A percentile compares a stretch with the other conserved stretches of the same genome.
Evolutionary conservation across 2,888 invertebrate genomes (phyloP).

Genomic region (Cosmia trapezina): DNA sequence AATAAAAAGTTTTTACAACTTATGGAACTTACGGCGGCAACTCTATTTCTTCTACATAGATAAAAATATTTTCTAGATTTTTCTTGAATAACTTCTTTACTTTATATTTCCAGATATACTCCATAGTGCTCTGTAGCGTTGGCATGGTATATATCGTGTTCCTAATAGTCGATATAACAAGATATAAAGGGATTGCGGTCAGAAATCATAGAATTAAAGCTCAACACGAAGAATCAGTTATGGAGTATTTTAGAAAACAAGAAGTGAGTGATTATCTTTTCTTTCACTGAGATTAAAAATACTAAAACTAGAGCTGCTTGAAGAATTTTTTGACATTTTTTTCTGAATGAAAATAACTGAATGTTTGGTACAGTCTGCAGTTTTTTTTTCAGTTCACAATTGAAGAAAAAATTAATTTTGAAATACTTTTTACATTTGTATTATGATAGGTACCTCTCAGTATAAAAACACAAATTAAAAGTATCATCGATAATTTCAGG

Average conservation of each 20-base stretch:
- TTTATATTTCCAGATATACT: slow-evolving; percentile 90
- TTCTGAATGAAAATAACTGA: background rate
- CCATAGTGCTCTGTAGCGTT: slow-evolving; percentile 89
- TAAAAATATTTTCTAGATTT: slow-evolving; percentile 38
- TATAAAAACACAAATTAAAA: background rate
- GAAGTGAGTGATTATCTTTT: slow-evolving; percentile 76
- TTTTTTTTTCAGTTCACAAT: background rate
- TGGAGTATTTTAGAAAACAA: slow-evolving; percentile 84
- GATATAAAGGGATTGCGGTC: slow-evolving; percentile 88
- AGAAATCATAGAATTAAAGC: slow-evolving; percentile 84
- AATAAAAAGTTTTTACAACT: slow-evolving; percentile 27
- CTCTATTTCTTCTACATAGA: slow-evolving; percentile 38
- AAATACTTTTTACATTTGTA: background rate
- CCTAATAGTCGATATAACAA: slow-evolving; percentile 91
- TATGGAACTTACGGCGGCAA: slow-evolving; percentile 12
- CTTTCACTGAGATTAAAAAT: background rate
- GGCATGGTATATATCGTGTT: slow-evolving; percentile 91
- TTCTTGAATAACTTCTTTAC: slow-evolving; percentile 29
- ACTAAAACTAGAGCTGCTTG: background rate
- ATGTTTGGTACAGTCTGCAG: background rate
- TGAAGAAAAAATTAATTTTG: background rate
- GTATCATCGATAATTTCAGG: slow-evolving; percentile 61
- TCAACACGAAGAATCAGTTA: slow-evolving; percentile 78
- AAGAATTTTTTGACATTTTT: background rate
- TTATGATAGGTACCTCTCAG: background rate